Conservation (phyloP, 1,140 invertebrate genomes). For the Latrodectus geometricus region DNA sequence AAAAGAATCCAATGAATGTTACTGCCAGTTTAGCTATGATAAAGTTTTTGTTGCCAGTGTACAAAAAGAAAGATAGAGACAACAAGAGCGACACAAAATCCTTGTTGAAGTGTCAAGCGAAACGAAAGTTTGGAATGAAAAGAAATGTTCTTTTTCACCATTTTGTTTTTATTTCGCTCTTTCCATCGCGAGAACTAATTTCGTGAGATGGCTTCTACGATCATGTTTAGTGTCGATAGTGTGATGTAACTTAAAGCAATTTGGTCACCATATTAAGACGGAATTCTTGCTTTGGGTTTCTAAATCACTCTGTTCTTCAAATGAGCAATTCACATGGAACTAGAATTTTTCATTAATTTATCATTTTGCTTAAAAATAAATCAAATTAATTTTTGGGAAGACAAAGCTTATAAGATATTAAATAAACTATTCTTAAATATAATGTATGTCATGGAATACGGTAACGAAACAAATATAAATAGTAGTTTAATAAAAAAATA, state of each 20-base stretch:
- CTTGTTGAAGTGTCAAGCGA: slow-evolving; percentile 31
- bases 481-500: too few species aligned
- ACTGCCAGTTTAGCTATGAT: neutral
- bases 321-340: too few species aligned
- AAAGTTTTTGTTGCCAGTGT: neutral
- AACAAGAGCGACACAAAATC: neutral
- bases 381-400: too few species aligned
- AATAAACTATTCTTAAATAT: too few species aligned
- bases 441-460: too few species aligned
- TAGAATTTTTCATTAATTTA: too few species aligned
- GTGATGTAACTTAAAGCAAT: slow-evolving; percentile 10
- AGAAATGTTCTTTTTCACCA: neutral
- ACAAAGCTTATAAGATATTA: too few species aligned
- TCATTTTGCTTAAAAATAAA: too few species aligned
- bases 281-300: slow-evolving; percentile 7
- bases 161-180: neutral
- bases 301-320: neutral
- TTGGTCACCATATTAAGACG: neutral
- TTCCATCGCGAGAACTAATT: slow-evolving; percentile 37
- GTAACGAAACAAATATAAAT: too few species aligned
- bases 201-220: slow-evolving; percentile 7
- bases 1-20: neutral
- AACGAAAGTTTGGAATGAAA: slow-evolving; percentile 26
- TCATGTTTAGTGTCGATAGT: neutral
- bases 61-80: neutral